Evolutionary conservation across 2,113 vertebrate genomes (phyloP).

Genomic region (Varanus salvator): DNA sequence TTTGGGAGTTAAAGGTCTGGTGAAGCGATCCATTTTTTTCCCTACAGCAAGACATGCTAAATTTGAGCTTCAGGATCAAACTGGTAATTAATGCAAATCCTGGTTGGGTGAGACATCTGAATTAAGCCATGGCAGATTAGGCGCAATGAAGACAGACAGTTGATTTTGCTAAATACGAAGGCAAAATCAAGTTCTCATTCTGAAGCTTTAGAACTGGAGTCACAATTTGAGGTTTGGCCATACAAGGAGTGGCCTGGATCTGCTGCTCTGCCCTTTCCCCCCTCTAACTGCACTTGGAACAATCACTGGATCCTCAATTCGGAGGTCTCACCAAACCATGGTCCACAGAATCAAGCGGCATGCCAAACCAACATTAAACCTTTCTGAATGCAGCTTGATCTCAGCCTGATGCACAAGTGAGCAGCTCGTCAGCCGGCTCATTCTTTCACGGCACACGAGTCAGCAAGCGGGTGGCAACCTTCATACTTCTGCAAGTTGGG

Average conservation of each 20-base stretch:
- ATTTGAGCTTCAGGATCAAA: background rate
- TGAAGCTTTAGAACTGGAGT: background rate
- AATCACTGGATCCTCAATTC: background rate
- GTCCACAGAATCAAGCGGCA: too few species aligned
- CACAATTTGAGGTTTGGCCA: background rate
- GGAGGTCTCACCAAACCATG: background rate
- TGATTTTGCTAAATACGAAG: background rate
- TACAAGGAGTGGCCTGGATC: background rate
- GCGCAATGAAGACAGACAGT: too few species aligned
- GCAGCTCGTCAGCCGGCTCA: background rate
- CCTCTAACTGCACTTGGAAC: too few species aligned
- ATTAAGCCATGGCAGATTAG: background rate
- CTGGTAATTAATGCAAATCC: background rate
- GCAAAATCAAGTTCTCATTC: background rate
- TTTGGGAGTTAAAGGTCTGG: too few species aligned
- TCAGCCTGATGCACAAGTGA: background rate
- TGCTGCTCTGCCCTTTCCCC: background rate
- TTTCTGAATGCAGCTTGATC: background rate
- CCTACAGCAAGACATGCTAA: background rate
- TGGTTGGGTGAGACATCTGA: too few species aligned
- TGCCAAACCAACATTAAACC: background rate
- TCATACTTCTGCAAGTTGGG: slow-evolving; percentile 82
- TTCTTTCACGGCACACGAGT: slow-evolving; percentile 73
- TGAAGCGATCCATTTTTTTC: background rate
- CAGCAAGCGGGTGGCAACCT: slow-evolving; percentile 77